Base-by-base conservation (phyloP, 2,113 vertebrate species). In the Hiodon tergisus region DNA sequence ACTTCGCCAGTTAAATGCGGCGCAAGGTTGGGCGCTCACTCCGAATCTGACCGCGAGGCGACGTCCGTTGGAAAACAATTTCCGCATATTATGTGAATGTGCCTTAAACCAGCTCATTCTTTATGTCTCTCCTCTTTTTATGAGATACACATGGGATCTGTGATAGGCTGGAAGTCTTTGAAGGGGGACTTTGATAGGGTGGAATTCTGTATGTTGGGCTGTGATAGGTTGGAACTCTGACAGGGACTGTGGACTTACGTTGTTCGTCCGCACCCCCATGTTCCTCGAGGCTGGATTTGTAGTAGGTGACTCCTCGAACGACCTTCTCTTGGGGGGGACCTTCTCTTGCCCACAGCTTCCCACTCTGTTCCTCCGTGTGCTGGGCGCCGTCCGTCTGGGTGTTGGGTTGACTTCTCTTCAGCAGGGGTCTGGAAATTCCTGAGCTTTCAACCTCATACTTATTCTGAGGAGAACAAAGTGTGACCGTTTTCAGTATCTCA, bases 221-320 rank as follows among this genome's bases (percentile, higher is more conserved):
- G 31, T 31, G 31, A 31, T 31, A 31, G 31, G 31, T 31, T 31
- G 31, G 31, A 31, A 31, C 31, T 31, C 31, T 31, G 54, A 10
- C 58, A 7, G 48, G 17, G 14, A 62, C 59, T 72, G 8, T 17
- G 10, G n/a, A 91, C 91, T 91, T 86, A 93, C 92, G 86, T 4
- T 80, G 87, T 9, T 93, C 93, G 53, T 93, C 92, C 0, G 89
- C 83, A 82, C 92, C 86, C 0, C 67, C 0, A 47, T 92, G 88
- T 0, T 89, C 89, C 67, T 93, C 73, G 55, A 83, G 86, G 81
- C 88, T 87, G 72, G 95, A 93, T 78, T 94, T 96, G 81, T 97
- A 97, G 81, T 94, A 96, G 77, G 94, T 96, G 79, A 95, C 78
- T 2, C 93, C 94, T 71, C 92, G 88, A 73, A 96, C 81, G 4